Evolutionary conservation across 2,113 vertebrate species (phyloP).

Genomic region (Saccopteryx bilineata): DNA sequence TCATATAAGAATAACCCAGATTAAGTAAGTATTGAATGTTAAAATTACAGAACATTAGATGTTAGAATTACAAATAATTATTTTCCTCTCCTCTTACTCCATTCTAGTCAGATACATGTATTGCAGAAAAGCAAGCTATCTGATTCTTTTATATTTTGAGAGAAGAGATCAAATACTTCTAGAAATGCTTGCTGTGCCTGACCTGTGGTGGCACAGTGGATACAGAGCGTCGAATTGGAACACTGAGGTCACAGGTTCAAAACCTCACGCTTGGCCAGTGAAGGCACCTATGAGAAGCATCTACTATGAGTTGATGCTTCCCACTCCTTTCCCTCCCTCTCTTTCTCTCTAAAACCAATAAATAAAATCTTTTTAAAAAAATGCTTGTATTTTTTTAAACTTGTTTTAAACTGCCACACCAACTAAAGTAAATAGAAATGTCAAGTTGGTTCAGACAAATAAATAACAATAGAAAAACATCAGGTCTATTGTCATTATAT

Average conservation of each 20-base stretch:
- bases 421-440: conserved; percentile 53
- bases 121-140: conserved; percentile 24
- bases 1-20: conserved; percentile 6
- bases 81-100: background rate
- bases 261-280: too few species aligned
- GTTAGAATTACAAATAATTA: background rate
- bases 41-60: conserved; percentile 9
- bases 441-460: background rate
- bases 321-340: too few species aligned
- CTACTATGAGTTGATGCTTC: too few species aligned
- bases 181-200: background rate
- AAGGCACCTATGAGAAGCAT: too few species aligned
- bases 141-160: conserved; percentile 35
- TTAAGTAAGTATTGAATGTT: background rate
- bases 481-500: background rate
- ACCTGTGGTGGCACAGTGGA: too few species aligned
- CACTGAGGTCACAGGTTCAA: too few species aligned
- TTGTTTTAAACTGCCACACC: conserved; percentile 14
- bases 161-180: conserved; percentile 48
- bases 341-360: too few species aligned
- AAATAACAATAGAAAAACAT: background rate
- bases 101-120: background rate
- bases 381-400: background rate
- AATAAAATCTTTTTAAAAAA: too few species aligned
- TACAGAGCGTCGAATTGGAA: too few species aligned